These are phyloP conservation scores for Spicauda simplicius DNA, from an alignment of 2,888 invertebrate genomes.

Conservation along the genomic window DNA sequence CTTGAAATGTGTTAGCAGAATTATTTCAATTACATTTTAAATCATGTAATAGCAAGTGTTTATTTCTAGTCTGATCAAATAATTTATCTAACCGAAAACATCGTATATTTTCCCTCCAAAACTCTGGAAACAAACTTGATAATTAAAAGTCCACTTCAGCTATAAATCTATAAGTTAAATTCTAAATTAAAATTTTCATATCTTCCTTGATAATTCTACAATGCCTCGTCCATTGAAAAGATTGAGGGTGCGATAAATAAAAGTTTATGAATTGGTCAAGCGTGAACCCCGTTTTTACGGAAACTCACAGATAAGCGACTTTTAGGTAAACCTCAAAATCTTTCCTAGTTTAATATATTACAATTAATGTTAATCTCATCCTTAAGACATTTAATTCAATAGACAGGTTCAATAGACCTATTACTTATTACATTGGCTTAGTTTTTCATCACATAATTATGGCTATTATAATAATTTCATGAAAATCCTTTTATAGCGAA, in stretches of 20 bases:
- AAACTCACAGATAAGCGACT: constrained; percentile 30
- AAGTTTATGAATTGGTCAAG: constrained; percentile 41
- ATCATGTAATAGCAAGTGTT: not conserved
- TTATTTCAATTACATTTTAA: not conserved
- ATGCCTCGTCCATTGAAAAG: constrained; percentile 49
- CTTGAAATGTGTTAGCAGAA: no score
- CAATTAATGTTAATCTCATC: no score
- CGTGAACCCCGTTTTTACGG: constrained; percentile 32
- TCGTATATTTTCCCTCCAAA: constrained; percentile 39
- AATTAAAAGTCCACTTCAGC: constrained; percentile 64
- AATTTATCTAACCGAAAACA: constrained; percentile 27
- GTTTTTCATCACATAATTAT: no score
- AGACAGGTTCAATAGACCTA: no score
- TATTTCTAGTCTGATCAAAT: constrained; percentile 5
- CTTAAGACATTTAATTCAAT: no score
- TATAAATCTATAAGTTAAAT: constrained; percentile 75
- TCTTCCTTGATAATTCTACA: constrained; percentile 54
- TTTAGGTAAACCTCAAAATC: constrained; percentile 14
- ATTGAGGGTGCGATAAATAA: constrained; percentile 51
- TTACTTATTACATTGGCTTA: no score
- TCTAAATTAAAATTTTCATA: constrained; percentile 70
- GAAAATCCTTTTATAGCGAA: no score
- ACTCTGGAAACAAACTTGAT: constrained; percentile 53
- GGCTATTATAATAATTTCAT: no score
- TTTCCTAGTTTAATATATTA: not conserved